A percentile compares a stretch with the other conserved stretches of the same genome.
Evolutionary conservation across 2,797 vertebrate genomes (phyloP).

Genomic region (Enteromius fasciolatus): DNA sequence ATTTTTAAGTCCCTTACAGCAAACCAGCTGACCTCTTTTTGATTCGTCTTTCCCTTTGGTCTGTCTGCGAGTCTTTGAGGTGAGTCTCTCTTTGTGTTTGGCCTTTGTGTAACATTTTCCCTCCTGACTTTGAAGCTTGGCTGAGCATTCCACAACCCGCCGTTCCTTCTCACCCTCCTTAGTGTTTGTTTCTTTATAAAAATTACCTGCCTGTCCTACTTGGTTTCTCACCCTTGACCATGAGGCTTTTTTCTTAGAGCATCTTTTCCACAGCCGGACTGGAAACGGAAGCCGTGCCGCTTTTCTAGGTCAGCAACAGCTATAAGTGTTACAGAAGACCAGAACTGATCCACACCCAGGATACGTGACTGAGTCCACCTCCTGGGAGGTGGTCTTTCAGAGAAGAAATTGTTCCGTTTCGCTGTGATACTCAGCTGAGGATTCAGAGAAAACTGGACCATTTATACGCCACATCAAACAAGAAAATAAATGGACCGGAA

Average conservation of each 20-base stretch:
- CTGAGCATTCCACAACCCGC: slow-evolving; percentile 44
- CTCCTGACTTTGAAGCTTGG: slow-evolving; percentile 60
- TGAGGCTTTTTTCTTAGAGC: slow-evolving; percentile 19
- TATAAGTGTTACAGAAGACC: slow-evolving; percentile 42
- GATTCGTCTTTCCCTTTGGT: slow-evolving; percentile 29
- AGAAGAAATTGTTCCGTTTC: slow-evolving; percentile 31
- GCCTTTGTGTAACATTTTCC: slow-evolving; percentile 51
- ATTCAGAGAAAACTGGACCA: slow-evolving; percentile 49
- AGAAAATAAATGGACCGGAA: slow-evolving; percentile 1
- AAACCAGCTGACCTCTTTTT: slow-evolving; percentile 13
- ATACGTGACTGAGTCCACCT: slow-evolving; percentile 43
- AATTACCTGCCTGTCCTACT: slow-evolving; percentile 61
- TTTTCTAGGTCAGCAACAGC: slow-evolving; percentile 60
- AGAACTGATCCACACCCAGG: slow-evolving; percentile 40
- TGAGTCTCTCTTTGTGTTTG: slow-evolving; percentile 50
- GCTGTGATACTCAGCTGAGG: slow-evolving; percentile 28
- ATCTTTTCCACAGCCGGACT: slow-evolving; percentile 53
- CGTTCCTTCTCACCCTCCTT: slow-evolving; percentile 36
- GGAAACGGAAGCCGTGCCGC: slow-evolving; percentile 35
- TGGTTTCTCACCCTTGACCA: slow-evolving; percentile 62
- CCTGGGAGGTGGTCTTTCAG: slow-evolving; percentile 44
- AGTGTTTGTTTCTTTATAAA: slow-evolving; percentile 56
- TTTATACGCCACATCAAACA: slow-evolving; percentile 39
- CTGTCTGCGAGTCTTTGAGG: slow-evolving; percentile 46
- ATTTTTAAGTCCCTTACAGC: slow-evolving; percentile 15